Evolutionary conservation across 2,113 vertebrate species (phyloP).

Genomic region (Scophthalmus maximus): DNA sequence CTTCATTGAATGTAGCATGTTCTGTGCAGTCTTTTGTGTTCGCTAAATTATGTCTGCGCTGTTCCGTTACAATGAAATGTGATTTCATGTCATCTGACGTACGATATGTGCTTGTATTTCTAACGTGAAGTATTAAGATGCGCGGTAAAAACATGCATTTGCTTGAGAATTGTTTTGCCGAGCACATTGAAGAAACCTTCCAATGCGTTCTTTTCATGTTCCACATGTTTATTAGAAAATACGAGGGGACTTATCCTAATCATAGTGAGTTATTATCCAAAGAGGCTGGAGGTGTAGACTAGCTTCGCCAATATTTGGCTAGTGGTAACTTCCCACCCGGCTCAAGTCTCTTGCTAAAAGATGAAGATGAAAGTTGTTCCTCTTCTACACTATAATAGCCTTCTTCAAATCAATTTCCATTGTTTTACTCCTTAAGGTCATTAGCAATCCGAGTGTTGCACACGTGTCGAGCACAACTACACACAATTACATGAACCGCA

Average conservation of each 20-base stretch:
- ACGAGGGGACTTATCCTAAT: too few species aligned
- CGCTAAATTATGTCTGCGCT: not conserved
- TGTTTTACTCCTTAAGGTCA: slow-evolving; percentile 7
- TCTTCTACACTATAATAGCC: not conserved
- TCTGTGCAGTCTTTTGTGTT: not conserved
- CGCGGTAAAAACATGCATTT: not conserved
- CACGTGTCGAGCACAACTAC: not conserved
- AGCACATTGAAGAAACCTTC: not conserved
- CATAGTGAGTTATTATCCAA: not conserved
- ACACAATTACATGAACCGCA: not conserved
- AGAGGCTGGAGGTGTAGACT: not conserved
- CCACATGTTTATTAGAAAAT: too few species aligned
- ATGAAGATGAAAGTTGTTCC: not conserved
- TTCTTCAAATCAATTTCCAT: slow-evolving; percentile 11
- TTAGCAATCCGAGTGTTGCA: not conserved
- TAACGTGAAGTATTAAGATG: not conserved
- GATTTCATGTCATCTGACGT: not conserved
- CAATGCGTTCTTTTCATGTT: slow-evolving; percentile 19
- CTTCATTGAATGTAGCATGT: not conserved
- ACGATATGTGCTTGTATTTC: not conserved
- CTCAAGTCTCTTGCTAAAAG: not conserved
- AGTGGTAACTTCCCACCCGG: slow-evolving; percentile 1
- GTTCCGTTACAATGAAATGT: not conserved
- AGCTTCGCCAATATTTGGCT: not conserved
- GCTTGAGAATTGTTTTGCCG: slow-evolving; percentile 13